These are phyloP conservation scores for Decapterus maruadsi DNA, from an alignment of 2,797 vertebrate species.

Conservation along the genomic window DNA sequence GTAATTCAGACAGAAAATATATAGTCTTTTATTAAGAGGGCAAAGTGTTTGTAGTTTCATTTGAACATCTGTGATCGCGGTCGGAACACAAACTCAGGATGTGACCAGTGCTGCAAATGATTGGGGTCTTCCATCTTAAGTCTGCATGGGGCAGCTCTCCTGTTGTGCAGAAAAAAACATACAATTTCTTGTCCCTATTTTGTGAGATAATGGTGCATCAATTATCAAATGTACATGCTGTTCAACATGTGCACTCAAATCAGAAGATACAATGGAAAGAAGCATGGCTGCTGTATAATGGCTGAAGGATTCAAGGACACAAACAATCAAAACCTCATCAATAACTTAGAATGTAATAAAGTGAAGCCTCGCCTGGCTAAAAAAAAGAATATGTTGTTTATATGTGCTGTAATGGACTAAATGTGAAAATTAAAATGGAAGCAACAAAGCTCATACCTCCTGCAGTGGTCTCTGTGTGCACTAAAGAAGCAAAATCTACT, in stretches of 20 bases:
- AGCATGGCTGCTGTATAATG: conserved; percentile 3
- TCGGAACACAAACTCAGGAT: background rate
- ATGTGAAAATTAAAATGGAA: no score
- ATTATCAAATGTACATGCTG: background rate
- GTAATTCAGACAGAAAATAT: background rate
- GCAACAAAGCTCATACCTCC: no score
- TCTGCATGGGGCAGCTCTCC: background rate
- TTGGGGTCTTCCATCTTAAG: background rate
- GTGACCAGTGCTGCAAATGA: background rate
- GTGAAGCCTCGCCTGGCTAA: background rate
- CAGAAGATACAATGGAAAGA: conserved; percentile 18
- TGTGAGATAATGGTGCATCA: background rate
- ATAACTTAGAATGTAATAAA: background rate
- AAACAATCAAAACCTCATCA: background rate
- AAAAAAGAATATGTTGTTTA: no score
- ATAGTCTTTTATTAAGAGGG: background rate
- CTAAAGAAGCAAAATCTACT: conserved; percentile 7
- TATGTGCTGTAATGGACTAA: background rate
- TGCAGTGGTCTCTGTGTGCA: no score
- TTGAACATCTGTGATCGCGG: background rate
- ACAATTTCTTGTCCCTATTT: background rate
- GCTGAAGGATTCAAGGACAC: conserved; percentile 15
- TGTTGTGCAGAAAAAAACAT: background rate
- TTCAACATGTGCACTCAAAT: background rate
- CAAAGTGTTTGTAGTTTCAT: background rate